A percentile compares a stretch with the other conserved stretches of the same genome.
Conservation (phyloP, 1,140 invertebrate species). For the Andricus grossulariae region DNA sequence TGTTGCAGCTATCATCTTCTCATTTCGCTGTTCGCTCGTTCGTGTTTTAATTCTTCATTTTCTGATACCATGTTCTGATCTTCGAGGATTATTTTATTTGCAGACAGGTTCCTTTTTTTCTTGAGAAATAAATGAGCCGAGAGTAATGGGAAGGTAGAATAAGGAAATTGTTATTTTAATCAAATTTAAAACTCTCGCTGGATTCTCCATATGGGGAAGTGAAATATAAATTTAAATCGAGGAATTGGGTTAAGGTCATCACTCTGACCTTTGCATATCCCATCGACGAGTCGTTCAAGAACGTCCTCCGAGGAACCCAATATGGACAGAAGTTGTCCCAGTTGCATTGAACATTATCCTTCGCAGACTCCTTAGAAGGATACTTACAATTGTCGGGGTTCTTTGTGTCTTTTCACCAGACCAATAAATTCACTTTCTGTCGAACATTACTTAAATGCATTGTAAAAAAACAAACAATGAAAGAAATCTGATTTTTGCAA, state of each 20-base stretch:
- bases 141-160: background rate
- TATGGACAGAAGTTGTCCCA: conserved; percentile 64
- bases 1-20: too few species aligned
- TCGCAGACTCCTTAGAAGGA: conserved; percentile 63
- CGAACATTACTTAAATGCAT: conserved; percentile 16
- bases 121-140: too few species aligned
- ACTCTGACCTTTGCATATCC: conserved; percentile 57
- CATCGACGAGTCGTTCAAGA: conserved; percentile 49
- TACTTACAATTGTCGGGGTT: conserved; percentile 42
- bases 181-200: background rate
- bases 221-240: background rate
- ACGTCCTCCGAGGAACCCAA: conserved; percentile 61
- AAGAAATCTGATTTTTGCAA: background rate
- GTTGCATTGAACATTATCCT: conserved; percentile 66
- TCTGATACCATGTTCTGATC: too few species aligned
- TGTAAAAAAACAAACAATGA: conserved; percentile 11
- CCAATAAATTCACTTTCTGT: conserved; percentile 22
- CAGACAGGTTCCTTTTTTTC: too few species aligned
- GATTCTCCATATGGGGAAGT: conserved; percentile 19
- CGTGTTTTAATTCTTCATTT: too few species aligned
- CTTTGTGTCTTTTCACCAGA: conserved; percentile 44
- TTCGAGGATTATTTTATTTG: too few species aligned
- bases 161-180: background rate
- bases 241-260: conserved; percentile 69
- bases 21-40: too few species aligned